These are phyloP conservation scores for Cinara cedri DNA, from an alignment of 2,888 invertebrate genomes.

Conservation along the genomic window DNA sequence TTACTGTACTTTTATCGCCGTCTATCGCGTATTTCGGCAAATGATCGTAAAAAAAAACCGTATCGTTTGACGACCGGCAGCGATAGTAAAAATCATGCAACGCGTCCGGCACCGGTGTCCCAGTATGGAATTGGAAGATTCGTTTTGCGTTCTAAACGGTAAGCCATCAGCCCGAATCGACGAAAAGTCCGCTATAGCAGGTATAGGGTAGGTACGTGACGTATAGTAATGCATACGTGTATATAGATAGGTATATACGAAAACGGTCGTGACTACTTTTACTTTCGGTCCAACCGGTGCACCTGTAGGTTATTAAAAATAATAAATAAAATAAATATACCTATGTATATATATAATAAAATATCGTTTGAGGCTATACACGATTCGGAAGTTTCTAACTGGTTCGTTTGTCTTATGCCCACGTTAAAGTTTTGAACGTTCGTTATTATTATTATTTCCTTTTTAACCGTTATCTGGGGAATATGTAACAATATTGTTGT, in stretches of 20 bases:
- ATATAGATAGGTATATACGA: no score
- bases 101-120: conserved; percentile 40
- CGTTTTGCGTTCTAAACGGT: conserved; percentile 49
- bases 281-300: conserved; percentile 24
- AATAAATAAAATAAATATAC: conserved; percentile 1
- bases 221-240: no score
- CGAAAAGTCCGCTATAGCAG: neutral
- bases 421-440: conserved; percentile 20
- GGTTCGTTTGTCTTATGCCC: conserved; percentile 37
- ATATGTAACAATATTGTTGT: conserved; percentile 7
- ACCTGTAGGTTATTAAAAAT: conserved; percentile 17
- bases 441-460: neutral
- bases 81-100: conserved; percentile 39
- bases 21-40: no score
- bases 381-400: conserved; percentile 51
- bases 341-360: no score
- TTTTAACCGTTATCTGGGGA: conserved; percentile 36
- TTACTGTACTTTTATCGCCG: no score
- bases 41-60: neutral
- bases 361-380: conserved; percentile 50
- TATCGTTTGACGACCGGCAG: neutral
- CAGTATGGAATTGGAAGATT: conserved; percentile 44
- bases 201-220: neutral
- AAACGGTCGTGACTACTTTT: conserved; percentile 43
- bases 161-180: conserved; percentile 8